These are phyloP conservation scores for Micromesistius poutassou DNA, from an alignment of 2,797 vertebrate genomes.

Conservation along the genomic window DNA sequence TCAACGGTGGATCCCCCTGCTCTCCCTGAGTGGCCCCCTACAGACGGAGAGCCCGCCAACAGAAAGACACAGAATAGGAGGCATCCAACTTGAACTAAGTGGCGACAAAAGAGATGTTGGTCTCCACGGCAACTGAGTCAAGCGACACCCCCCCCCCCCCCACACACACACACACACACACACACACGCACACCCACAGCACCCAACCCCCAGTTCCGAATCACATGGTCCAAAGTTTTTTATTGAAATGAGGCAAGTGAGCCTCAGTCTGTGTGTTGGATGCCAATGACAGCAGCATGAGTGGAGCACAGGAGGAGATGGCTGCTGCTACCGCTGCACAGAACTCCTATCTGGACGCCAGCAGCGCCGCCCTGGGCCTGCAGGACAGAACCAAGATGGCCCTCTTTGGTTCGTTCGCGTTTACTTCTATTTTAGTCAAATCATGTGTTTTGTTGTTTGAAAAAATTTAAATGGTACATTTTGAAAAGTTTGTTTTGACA, in stretches of 20 bases:
- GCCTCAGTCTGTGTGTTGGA: constrained; percentile 40
- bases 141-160: constrained; percentile 23
- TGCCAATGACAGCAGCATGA: constrained; percentile 59
- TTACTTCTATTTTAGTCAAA: neutral
- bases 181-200: no score
- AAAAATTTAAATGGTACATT: neutral
- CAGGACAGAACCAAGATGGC: constrained; percentile 29
- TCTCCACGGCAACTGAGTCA: constrained; percentile 62
- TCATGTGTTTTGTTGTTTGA: neutral
- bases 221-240: constrained; percentile 59
- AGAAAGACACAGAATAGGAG: constrained; percentile 35
- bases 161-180: no score
- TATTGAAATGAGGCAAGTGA: constrained; percentile 35
- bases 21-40: constrained; percentile 25
- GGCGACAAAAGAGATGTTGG: constrained; percentile 51
- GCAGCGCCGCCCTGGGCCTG: constrained; percentile 26
- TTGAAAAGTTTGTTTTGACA: neutral
- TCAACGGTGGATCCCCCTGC: constrained; percentile 24
- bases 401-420: constrained; percentile 54
- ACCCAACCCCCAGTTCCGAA: neutral
- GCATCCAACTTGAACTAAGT: constrained; percentile 37
- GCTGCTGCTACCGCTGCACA: constrained; percentile 22
- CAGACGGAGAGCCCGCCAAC: constrained; percentile 61
- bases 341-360: constrained; percentile 49
- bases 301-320: constrained; percentile 30